Percentiles rank a stretch among this genome's conserved stretches.
phyloP scores from a whole-genome alignment of 2,888 invertebrate species.

The Stramonita haemastoma region DNA sequence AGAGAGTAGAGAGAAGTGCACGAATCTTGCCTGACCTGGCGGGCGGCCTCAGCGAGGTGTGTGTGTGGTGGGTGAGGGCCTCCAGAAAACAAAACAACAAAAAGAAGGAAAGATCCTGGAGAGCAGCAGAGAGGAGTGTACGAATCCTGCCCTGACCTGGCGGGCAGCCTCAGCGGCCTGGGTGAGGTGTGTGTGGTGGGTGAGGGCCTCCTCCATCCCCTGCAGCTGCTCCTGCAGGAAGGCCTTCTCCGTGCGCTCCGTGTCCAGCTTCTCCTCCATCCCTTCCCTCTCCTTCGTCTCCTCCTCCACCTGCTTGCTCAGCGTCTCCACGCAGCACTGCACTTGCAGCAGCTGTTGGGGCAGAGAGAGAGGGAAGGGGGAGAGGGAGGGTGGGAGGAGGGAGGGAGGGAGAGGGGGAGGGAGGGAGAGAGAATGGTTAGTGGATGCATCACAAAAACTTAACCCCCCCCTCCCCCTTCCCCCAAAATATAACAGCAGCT shows the following conservation, averaged over 20 bases:
- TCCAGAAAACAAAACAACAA: too few relatives aligned
- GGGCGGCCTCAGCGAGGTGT: conserved; percentile 30
- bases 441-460: too few relatives aligned
- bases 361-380: too few relatives aligned
- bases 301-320: conserved; percentile 34
- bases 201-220: conserved; percentile 40
- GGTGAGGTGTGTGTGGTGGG: conserved; percentile 44
- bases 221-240: conserved; percentile 46
- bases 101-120: too few relatives aligned
- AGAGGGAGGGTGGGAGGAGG: too few relatives aligned
- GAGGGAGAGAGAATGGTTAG: too few relatives aligned
- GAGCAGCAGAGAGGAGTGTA: too few relatives aligned
- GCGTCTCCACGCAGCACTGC: conserved; percentile 29
- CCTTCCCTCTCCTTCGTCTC: conserved; percentile 32
- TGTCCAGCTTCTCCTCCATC: conserved; percentile 51
- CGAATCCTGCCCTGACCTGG: conserved; percentile 23
- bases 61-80: conserved; percentile 44
- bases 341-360: conserved; percentile 22
- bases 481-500: too few relatives aligned
- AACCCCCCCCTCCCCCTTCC: too few relatives aligned
- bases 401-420: too few relatives aligned
- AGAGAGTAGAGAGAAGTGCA: too few relatives aligned
- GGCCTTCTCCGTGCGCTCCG: conserved; percentile 41
- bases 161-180: conserved; percentile 26
- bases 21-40: conserved; percentile 40